Base-by-base conservation (phyloP, 1,140 invertebrate species). In the Trissolcus basalis region DNA sequence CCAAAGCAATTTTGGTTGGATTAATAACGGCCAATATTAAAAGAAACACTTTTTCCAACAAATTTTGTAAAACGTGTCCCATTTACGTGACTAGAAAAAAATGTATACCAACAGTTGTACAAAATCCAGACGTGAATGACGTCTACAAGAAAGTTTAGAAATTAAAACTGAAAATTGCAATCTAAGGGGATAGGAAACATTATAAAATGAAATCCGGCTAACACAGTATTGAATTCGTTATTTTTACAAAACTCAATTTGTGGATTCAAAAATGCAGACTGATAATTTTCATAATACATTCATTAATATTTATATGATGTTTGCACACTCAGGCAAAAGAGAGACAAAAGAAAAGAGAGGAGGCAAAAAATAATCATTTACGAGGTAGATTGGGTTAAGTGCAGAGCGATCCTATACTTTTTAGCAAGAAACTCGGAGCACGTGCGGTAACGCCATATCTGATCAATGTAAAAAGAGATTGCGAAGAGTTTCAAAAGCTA, bases 401-500 rank as follows among this genome's bases (percentile, higher is more conserved):
- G 60, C 67, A 54, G 35, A 41, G 48, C 41, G 33, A 60, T 60
- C 49, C 67, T 58, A 27, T 27, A 69, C 35, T 63, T 63, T 63
- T 71, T 43, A 71, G 32, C 33, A 7, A 63, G 45, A 49, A 71
- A 63, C 58, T 55, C 53, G 11, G 36, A 53, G 64, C 64, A 68
- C 64, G 64, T 59, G 55, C 64, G 59, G 59, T 36, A 61, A 48
- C 41, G 51, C 69, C 48, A 64, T 72, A 72, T 64, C 59, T 64
- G 69, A 72, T 64, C 54, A 58, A 65, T 64, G 60, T 53, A 71
- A 71, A 71, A 61, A 61, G 53, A 54, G 67, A 59, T 70, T 55
- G 27, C 50, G 58, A 63, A 27, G 39, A 71, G 45, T 32, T 63
- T 45, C 45, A 61, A 71, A 55, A 71, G 58, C 53, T 44, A 43